A percentile compares a stretch with the other conserved stretches of the same genome.
These are phyloP conservation scores for Lithobates pipiens DNA, from an alignment of 2,797 vertebrate genomes.

Conservation along the genomic window DNA sequence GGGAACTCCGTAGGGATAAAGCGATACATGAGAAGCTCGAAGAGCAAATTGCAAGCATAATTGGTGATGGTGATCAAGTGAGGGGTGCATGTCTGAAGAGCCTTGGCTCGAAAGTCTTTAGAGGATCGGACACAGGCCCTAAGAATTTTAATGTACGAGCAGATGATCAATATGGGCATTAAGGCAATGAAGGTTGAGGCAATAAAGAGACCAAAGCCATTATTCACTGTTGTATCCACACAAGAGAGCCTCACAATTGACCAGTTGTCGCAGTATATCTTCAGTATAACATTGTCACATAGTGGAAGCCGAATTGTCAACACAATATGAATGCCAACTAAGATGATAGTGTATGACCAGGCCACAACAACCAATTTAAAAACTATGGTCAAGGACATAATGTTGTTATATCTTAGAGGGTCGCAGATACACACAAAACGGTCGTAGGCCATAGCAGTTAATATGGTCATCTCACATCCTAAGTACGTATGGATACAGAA, in stretches of 20 bases:
- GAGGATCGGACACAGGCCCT: background rate
- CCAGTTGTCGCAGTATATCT: constrained; percentile 32
- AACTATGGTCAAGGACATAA: background rate
- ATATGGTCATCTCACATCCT: background rate
- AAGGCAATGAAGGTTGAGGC: background rate
- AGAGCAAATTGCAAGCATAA: background rate
- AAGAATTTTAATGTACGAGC: constrained; percentile 15
- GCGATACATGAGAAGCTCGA: constrained; percentile 19
- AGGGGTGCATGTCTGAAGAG: constrained; percentile 40
- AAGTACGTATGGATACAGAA: constrained; percentile 5
- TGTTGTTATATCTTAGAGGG: constrained; percentile 28
- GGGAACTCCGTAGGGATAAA: background rate
- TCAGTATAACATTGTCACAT: constrained; percentile 2
- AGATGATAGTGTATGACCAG: background rate
- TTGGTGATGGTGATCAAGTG: constrained; percentile 17
- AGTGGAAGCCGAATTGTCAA: constrained; percentile 13
- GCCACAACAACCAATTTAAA: background rate
- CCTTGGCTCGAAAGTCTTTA: constrained; percentile 10
- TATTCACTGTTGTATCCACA: constrained; percentile 7
- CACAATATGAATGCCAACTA: background rate
- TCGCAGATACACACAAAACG: constrained; percentile 30
- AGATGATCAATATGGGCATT: constrained; percentile 11
- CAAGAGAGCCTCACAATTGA: constrained; percentile 7
- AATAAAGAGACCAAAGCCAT: constrained; percentile 10
- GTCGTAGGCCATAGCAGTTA: constrained; percentile 15